Percentiles rank a stretch among this genome's conserved stretches.
phyloP scores from a whole-genome alignment of 2,797 vertebrate genomes.

The Sebastes elongatus region DNA sequence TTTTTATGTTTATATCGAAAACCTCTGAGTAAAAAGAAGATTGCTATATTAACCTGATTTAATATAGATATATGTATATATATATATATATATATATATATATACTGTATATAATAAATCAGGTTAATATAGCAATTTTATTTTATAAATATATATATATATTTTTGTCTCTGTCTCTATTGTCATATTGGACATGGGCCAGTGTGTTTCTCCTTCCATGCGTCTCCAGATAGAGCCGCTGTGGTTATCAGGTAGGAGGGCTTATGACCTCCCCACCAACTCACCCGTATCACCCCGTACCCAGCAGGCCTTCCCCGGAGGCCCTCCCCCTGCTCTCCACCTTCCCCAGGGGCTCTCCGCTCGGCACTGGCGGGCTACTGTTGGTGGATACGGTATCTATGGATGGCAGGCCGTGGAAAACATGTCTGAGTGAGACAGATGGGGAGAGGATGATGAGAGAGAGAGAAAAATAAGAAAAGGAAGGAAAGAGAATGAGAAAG shows the following conservation, averaged over 20 bases:
- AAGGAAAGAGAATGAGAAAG: slow-evolving; percentile 34
- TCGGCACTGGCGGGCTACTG: slow-evolving; percentile 79
- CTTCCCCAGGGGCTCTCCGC: slow-evolving; percentile 68
- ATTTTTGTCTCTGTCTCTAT: neutral
- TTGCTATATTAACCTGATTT: neutral
- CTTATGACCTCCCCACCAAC: slow-evolving; percentile 48
- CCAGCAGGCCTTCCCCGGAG: slow-evolving; percentile 59
- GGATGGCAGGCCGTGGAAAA: slow-evolving; percentile 81
- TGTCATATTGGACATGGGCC: slow-evolving; percentile 28
- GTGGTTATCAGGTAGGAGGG: slow-evolving; percentile 57
- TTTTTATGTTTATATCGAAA: neutral
- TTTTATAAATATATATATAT: no score
- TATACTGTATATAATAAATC: no score
- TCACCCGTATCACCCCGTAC: slow-evolving; percentile 76
- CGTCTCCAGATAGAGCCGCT: slow-evolving; percentile 19
- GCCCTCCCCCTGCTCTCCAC: slow-evolving; percentile 42
- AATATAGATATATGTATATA: neutral
- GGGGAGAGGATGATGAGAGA: slow-evolving; percentile 71
- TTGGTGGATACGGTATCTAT: slow-evolving; percentile 85
- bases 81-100: neutral
- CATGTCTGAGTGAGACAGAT: slow-evolving; percentile 79
- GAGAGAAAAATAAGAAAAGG: neutral
- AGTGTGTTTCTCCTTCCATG: slow-evolving; percentile 35
- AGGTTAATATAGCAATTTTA: no score
- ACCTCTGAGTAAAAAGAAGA: neutral